A percentile compares a stretch with the other conserved stretches of the same genome.
Conservation (phyloP, 1,140 invertebrate species). For the Nasonia giraulti region DNA sequence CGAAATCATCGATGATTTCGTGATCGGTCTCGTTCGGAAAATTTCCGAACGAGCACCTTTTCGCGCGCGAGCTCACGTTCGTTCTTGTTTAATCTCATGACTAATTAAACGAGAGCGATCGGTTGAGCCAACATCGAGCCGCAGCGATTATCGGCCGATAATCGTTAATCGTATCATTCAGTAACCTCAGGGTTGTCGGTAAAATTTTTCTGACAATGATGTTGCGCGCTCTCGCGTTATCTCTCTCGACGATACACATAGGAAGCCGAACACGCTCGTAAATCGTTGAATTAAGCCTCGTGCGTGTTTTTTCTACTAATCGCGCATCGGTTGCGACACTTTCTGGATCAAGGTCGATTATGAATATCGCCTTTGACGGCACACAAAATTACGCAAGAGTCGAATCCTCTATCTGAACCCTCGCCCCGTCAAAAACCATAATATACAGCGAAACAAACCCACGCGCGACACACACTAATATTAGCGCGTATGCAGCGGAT, state of each 20-base stretch:
- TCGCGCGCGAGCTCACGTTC: neutral
- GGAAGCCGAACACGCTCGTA: neutral
- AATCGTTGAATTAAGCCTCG: neutral
- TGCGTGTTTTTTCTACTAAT: no score
- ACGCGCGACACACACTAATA: neutral
- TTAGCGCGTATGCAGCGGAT: neutral
- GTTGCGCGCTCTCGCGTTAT: neutral
- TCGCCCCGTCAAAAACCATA: neutral
- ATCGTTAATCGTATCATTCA: constrained; percentile 10
- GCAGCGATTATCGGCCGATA: constrained; percentile 15
- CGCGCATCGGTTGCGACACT: no score
- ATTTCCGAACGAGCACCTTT: neutral
- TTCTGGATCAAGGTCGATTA: neutral
- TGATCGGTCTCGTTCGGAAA: neutral
- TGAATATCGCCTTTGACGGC: neutral
- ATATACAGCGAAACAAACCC: neutral
- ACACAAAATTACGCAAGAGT: neutral
- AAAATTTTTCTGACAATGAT: constrained; percentile 29
- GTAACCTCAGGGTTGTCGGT: constrained; percentile 5
- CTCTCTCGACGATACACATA: neutral
- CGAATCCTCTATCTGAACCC: neutral
- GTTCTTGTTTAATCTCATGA: constrained; percentile 30
- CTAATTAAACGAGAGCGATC: constrained; percentile 19
- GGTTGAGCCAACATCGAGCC: constrained; percentile 3
- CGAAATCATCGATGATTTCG: no score